Base-by-base conservation (phyloP, 2,113 vertebrate species). In the Xiphorhynchus elegans region DNA sequence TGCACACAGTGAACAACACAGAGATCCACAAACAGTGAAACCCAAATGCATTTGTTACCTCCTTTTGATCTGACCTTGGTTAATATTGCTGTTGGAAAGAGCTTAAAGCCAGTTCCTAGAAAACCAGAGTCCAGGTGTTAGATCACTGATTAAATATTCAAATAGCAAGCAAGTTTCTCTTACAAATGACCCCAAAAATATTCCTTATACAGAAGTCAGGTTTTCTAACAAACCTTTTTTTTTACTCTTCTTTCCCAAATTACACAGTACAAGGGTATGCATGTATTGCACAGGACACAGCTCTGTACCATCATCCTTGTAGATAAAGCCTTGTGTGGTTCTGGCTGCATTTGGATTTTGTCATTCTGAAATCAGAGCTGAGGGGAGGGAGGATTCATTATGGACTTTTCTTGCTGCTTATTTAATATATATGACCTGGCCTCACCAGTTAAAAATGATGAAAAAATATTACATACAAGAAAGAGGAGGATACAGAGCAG, bases 261-360 rank as follows among this genome's bases (percentile, higher is more conserved):
- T 33, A 58, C 37, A 44, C 7, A 4, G 19, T 62, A 20, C 13
- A 75, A 60, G 50, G 24, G 49, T 17, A 53, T 11, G 28, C 10
- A 28, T 5, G 4, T 5, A 7, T 28, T 50, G 9, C n/a, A 10
- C 0, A 1, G n/a, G 55, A 55, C 23, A 37, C 24, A 17, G 25
- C 31, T n/a, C 17, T 1, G 0, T 28, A 33, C 21, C 1, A 1
- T 33, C 18, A 10, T 4, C 25, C 4, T 80, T 44, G 25, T 35
- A 26, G 33, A n/a, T 42, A 73, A 91, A 73, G 10, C 24, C 31
- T 26, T 17, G 11, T 10, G 8, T 70, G 6, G 3, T 69, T 89
- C 58, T 49, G n/a, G 37, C 21, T 79, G 10, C 6, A 13, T 87
- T 93, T 73, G 40, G 28, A 73, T 84, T 85, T 87, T 85, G 21